These are phyloP conservation scores for Perccottus glenii DNA, from an alignment of 2,113 vertebrate genomes.

Conservation along the genomic window DNA sequence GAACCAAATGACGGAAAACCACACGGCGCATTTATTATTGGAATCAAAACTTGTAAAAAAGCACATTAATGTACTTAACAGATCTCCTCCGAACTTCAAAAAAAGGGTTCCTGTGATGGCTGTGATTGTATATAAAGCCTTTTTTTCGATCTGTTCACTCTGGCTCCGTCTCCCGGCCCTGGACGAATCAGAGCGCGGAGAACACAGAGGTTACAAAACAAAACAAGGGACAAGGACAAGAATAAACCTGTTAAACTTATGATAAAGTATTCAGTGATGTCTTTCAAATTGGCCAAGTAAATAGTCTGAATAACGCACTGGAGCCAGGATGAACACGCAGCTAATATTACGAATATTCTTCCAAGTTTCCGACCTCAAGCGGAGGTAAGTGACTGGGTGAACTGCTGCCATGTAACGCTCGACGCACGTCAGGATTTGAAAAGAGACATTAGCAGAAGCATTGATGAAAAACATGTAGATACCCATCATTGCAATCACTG, in stretches of 20 bases:
- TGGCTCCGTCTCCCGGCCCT: not conserved
- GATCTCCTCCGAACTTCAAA: not conserved
- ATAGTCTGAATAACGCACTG: not conserved
- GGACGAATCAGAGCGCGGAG: slow-evolving; percentile 20
- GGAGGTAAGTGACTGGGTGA: slow-evolving; percentile 31
- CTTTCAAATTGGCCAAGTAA: rapidly evolving
- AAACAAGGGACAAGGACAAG: not conserved
- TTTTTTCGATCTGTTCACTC: slow-evolving; percentile 21
- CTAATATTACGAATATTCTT: slow-evolving; percentile 8
- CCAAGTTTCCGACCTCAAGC: not conserved
- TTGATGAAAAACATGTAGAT: rapidly evolving
- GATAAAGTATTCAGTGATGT: not conserved
- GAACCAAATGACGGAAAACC: not conserved
- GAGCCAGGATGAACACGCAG: slow-evolving; percentile 9
- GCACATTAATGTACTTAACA: not conserved
- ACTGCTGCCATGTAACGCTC: slow-evolving; percentile 42
- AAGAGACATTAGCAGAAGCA: rapidly evolving
- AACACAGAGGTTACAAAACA: slow-evolving; percentile 32
- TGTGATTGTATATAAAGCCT: slow-evolving; percentile 26
- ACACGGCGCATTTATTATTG: not conserved
- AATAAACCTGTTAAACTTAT: rapidly evolving
- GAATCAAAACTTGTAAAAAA: not conserved
- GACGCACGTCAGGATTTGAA: slow-evolving; percentile 30
- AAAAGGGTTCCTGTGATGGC: not conserved
- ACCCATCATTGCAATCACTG: not conserved